phyloP scores from a whole-genome alignment of 1,140 invertebrate species.

The Scaptomyza pallida region DNA sequence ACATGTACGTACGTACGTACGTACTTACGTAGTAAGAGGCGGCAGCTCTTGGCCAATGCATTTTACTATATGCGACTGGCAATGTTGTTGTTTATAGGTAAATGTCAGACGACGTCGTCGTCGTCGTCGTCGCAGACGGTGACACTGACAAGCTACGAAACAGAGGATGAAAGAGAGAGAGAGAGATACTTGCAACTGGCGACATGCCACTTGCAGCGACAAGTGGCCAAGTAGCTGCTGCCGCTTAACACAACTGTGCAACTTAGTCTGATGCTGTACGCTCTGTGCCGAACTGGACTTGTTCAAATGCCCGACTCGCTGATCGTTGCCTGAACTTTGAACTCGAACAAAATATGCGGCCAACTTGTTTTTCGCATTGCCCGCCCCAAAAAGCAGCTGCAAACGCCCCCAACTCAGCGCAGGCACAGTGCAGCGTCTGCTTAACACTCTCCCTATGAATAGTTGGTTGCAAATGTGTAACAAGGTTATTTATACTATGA shows the following conservation, averaged over 20 bases:
- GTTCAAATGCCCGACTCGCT: slow-evolving; percentile 37
- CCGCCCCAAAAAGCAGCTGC: slow-evolving; percentile 64
- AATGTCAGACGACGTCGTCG: slow-evolving; percentile 62
- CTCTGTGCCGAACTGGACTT: slow-evolving; percentile 44
- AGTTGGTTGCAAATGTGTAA: background rate
- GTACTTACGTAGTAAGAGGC: slow-evolving; percentile 31
- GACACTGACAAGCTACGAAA: slow-evolving; percentile 69
- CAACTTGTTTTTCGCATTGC: slow-evolving; percentile 71
- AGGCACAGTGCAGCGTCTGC: slow-evolving; percentile 51
- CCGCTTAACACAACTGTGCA: slow-evolving; percentile 27
- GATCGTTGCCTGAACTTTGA: slow-evolving; percentile 70
- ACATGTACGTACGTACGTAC: slow-evolving; percentile 12
- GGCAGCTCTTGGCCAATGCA: slow-evolving; percentile 28
- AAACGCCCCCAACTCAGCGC: slow-evolving; percentile 71
- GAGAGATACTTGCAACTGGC: slow-evolving; percentile 1
- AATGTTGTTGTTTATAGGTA: slow-evolving; percentile 64
- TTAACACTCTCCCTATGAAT: slow-evolving; percentile 17
- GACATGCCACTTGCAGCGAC: slow-evolving; percentile 45
- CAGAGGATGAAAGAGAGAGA: slow-evolving; percentile 1
- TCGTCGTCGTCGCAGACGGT: slow-evolving; percentile 58
- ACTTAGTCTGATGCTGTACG: slow-evolving; percentile 3
- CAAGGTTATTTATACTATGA: too few relatives aligned
- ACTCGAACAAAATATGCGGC: slow-evolving; percentile 78
- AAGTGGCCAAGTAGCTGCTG: slow-evolving; percentile 68
- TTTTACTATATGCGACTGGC: slow-evolving; percentile 46